Evolutionary conservation across 2,113 vertebrate genomes (phyloP), one percentile per base, ranked within the genome.

Genomic region (Rhodinocichla rosea): DNA sequence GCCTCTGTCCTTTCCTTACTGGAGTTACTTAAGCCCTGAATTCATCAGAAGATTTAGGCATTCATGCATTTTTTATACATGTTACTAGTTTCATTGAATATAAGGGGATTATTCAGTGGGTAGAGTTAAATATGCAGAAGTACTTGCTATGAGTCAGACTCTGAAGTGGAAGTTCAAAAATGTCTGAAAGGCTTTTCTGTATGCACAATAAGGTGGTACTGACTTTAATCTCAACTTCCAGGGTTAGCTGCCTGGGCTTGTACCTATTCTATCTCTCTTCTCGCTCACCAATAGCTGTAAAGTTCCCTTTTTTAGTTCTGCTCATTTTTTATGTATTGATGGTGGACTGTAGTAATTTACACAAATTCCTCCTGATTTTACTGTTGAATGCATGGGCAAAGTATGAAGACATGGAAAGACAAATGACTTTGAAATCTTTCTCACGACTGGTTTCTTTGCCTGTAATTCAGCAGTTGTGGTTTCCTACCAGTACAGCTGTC

Each of bases 161-260:
- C 67, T 88, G 88, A 55, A 69, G 21, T 2, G 0, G 53, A 49
- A 87, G 71, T 56, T 91, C 44, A 53, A 62, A 94, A 94, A 75
- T 92, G 40, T 42, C 81, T 87, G 40, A 83, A 94, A 74, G 52
- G 64, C 64, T 94, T 91, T 89, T 94, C 89, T 45, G 6, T 91
- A 40, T 59, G 59, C 88, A 69, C 93, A 93, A 65, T 59, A 73
- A 77, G 67, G 33, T 73, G 50, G 23, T 64, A 50, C 87, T 64
- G 85, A 68, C 70, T 95, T 94, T 56, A 75, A 87, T 95, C 76
- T 89, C 56, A 32, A 45, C 87, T 80, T 91, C 73, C 2, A 15
- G 71, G 33, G 68, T 33, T 93, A 75, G 57, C 65, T 83, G 55
- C 81, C 78, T 90, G 45, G 64, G 22, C 80, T 81, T 35, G 33